Conservation (phyloP, 2,113 vertebrate species). For the Xiphophorus hellerii region DNA sequence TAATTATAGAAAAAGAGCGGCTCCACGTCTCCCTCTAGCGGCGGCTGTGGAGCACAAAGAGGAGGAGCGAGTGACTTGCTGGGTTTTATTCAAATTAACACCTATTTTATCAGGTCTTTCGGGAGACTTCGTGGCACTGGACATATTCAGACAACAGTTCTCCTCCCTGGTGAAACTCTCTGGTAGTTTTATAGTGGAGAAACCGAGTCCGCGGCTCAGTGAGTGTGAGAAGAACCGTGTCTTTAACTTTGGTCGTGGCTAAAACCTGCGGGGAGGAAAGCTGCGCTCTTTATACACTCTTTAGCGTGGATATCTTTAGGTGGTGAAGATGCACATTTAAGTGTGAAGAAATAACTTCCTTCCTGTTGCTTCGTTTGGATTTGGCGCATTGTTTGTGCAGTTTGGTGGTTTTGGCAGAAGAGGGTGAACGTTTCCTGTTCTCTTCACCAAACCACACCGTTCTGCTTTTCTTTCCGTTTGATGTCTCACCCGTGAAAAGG, state of each 20-base stretch:
- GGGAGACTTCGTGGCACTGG: background rate
- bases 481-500: background rate
- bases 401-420: background rate
- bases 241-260: background rate
- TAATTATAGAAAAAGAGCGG: constrained; percentile 44
- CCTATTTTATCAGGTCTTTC: background rate
- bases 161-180: background rate
- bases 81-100: constrained; percentile 14
- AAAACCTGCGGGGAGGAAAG: background rate
- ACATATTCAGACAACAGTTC: background rate
- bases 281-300: background rate
- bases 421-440: constrained; percentile 50
- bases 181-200: background rate
- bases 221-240: background rate
- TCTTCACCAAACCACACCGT: background rate
- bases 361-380: background rate
- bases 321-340: background rate
- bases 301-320: too few species aligned
- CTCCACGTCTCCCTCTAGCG: constrained; percentile 53
- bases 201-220: background rate
- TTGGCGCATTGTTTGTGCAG: background rate
- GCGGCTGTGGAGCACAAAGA: constrained; percentile 22
- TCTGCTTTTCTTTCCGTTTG: background rate
- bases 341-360: constrained; percentile 21
- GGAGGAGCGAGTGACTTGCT: constrained; percentile 23